These are phyloP conservation scores for Schizaphis graminum DNA, from an alignment of 2,888 invertebrate genomes.

Conservation along the genomic window DNA sequence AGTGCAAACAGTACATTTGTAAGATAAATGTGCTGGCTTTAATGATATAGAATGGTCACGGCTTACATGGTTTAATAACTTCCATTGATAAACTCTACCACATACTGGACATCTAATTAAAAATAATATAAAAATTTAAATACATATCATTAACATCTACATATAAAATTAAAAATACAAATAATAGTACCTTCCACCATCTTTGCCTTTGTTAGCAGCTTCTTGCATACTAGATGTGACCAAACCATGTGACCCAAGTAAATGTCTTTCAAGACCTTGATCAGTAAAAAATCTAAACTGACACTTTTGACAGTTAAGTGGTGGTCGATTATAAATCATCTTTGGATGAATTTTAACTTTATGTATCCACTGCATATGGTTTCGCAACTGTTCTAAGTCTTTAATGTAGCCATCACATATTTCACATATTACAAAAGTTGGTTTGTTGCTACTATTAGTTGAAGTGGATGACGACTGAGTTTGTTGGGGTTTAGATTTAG, in stretches of 20 bases:
- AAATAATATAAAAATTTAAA: background rate
- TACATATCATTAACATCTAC: background rate
- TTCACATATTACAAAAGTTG: slow-evolving; percentile 93
- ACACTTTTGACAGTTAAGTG: slow-evolving; percentile 95
- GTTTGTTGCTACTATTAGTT: slow-evolving; percentile 76
- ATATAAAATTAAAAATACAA: background rate
- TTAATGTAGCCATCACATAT: slow-evolving; percentile 97
- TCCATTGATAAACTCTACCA: slow-evolving; percentile 95
- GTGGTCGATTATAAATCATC: slow-evolving; percentile 95
- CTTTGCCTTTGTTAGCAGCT: slow-evolving; percentile 94
- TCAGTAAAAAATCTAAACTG: slow-evolving; percentile 97
- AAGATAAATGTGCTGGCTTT: slow-evolving; percentile 92
- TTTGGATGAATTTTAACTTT: slow-evolving; percentile 96
- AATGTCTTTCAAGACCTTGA: slow-evolving; percentile 91
- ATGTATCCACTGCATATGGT: slow-evolving; percentile 98
- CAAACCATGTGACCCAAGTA: slow-evolving; percentile 92
- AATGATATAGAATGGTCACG: slow-evolving; percentile 91
- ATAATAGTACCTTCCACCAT: slow-evolving; percentile 77
- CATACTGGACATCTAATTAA: slow-evolving; percentile 86
- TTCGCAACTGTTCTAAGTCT: slow-evolving; percentile 92
- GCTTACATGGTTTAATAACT: slow-evolving; percentile 90
- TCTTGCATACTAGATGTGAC: slow-evolving; percentile 97
- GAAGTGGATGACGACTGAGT: slow-evolving; percentile 67
- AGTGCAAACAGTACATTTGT: slow-evolving; percentile 95
- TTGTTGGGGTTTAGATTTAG: slow-evolving; percentile 69